Evolutionary conservation across 2,113 vertebrate genomes (phyloP), one percentile per base, ranked within the genome.

Genomic region (Megaceryle torquata): DNA sequence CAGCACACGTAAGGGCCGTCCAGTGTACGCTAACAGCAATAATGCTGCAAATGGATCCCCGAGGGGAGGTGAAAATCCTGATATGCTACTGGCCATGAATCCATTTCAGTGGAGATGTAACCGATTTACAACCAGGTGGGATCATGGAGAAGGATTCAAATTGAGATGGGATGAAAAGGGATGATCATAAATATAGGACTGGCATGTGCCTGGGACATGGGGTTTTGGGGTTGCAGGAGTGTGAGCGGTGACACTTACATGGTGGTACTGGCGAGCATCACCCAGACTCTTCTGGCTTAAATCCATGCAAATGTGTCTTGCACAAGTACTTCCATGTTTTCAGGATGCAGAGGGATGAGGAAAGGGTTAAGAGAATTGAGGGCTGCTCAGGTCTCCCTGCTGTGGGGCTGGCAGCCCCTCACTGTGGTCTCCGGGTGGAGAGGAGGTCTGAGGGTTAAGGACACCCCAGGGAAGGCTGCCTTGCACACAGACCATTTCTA

Each of bases 211-310:
- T 21, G 20, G 69, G 60, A 20, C 6, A 6, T 64, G 57, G 26
- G 8, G 2, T 72, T 86, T 76, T 35, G 59, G 41, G 29, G 13
- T 6, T 68, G 69, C 4, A 11, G n/a, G 50, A 54, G 29, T 37
- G 33, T 6, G 18, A 25, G 24, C 0, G 0, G 7, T 9, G 29
- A 5, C 7, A 41, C 2, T 9, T 2, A 0, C 1, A 2, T 0
- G 11, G 65, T 60, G 50, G 18, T 1, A 4, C 1, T 44, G 11
- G 54, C 16, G 25, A 56, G 29, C n/a, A 44, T 10, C 9, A 5
- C 28, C 48, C 7, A 8, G 35, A 5, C 5, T 75, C 61, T 77
- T 63, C 25, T 1, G 1, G 13, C 8, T 65, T 46, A 41, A 71
- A 93, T 76, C 71, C 21, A 3, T 3, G 3, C 7, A 64, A 78